Evolutionary conservation across 2,113 vertebrate species (phyloP).

Genomic region (Chunga burmeisteri): DNA sequence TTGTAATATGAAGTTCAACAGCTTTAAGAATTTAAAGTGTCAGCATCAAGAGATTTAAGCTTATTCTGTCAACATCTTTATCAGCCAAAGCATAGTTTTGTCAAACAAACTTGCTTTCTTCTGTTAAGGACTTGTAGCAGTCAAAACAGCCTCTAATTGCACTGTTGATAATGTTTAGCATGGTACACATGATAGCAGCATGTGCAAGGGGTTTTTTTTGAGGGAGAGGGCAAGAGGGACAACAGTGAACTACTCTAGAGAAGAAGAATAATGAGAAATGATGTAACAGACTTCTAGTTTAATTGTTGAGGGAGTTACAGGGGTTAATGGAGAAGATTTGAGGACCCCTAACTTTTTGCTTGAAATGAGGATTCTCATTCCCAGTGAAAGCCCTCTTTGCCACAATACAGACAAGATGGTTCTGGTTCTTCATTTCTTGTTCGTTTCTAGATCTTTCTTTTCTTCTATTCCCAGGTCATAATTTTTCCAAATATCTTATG

Average conservation of each 20-base stretch:
- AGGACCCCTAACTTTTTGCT: neutral
- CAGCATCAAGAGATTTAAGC: neutral
- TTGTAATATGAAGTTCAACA: neutral
- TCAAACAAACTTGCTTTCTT: neutral
- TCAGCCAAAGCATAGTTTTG: neutral
- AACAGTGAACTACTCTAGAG: neutral
- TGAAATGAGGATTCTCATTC: neutral
- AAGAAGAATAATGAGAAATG: neutral
- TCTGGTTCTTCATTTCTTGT: neutral
- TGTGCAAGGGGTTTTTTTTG: neutral
- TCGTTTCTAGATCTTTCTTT: neutral
- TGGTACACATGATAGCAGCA: neutral
- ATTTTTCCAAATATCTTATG: neutral
- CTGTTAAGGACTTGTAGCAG: neutral
- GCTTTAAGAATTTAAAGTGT: neutral
- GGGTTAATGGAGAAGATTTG: neutral
- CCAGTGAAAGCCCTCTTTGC: neutral
- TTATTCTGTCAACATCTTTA: neutral
- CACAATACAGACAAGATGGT: neutral
- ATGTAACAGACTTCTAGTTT: neutral
- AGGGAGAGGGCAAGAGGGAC: accelerated
- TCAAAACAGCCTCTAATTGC: neutral
- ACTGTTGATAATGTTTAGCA: neutral
- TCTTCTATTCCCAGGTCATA: neutral
- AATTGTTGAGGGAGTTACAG: neutral